Evolutionary conservation across 2,113 vertebrate genomes (phyloP).

Genomic region (Euleptes europaea): DNA sequence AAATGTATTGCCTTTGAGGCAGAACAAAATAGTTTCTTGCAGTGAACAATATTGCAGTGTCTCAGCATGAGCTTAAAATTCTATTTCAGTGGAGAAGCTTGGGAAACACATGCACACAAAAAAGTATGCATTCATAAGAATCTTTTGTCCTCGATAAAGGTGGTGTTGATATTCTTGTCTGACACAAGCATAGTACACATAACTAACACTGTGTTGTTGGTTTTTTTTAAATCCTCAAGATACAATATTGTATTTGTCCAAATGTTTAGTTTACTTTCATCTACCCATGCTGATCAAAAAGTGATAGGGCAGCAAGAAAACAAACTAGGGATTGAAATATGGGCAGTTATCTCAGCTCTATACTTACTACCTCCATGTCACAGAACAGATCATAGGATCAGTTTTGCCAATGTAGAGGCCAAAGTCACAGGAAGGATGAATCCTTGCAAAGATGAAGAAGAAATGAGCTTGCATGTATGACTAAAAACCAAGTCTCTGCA

Average conservation of each 20-base stretch:
- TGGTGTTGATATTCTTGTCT: constrained; percentile 55
- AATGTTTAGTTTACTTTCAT: neutral
- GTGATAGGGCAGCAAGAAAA: neutral
- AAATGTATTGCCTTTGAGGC: constrained; percentile 73
- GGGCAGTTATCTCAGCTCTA: neutral
- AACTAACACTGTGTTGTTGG: neutral
- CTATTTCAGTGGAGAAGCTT: constrained; percentile 59
- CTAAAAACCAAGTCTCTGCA: too few species aligned
- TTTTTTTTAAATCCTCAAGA: neutral
- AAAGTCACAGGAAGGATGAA: too few species aligned
- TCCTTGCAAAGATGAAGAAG: too few species aligned
- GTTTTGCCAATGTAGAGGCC: neutral
- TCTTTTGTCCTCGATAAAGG: constrained; percentile 56
- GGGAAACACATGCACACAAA: neutral
- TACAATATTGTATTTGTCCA: neutral
- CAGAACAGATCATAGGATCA: neutral
- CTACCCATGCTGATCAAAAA: neutral
- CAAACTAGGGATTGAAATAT: neutral
- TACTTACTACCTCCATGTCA: neutral
- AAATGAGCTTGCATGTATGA: too few species aligned
- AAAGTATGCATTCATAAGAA: constrained; percentile 73
- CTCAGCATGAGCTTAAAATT: constrained; percentile 72
- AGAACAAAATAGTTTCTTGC: constrained; percentile 71
- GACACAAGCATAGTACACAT: constrained; percentile 12
- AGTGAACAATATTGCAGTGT: constrained; percentile 71